Evolutionary conservation across 2,888 invertebrate genomes (phyloP).

Genomic region (Lasioglossum lativentre): DNA sequence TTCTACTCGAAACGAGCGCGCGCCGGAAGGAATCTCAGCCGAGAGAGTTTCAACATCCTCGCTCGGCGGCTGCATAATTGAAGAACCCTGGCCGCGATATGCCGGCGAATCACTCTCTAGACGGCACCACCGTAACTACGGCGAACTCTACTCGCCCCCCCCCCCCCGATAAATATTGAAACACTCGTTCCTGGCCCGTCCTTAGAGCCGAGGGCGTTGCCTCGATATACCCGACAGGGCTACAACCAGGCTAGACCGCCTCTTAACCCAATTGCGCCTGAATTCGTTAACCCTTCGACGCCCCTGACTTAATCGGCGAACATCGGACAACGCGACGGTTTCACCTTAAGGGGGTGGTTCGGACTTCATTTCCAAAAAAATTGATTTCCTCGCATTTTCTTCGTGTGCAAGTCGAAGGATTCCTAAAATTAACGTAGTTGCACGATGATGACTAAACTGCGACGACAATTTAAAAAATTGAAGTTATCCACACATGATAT

Average conservation of each 20-base stretch:
- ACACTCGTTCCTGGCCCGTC: conserved; percentile 30
- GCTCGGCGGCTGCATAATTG: conserved; percentile 62
- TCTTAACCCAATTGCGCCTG: conserved; percentile 48
- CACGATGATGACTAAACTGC: too few species aligned
- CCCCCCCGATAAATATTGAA: conserved; percentile 61
- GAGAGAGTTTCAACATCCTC: conserved; percentile 8
- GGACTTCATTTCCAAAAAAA: too few species aligned
- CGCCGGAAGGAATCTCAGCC: conserved; percentile 49
- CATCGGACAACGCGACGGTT: background rate
- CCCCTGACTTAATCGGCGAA: background rate
- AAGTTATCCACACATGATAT: too few species aligned
- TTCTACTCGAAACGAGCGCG: background rate
- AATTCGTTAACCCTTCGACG: conserved; percentile 14
- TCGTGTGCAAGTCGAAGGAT: too few species aligned
- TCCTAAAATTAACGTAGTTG: too few species aligned
- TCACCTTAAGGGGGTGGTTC: background rate
- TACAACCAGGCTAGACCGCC: background rate
- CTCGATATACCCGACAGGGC: background rate
- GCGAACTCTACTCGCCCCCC: conserved; percentile 51
- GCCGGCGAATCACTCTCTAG: conserved; percentile 44
- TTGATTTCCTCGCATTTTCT: too few species aligned
- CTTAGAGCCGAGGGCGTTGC: conserved; percentile 42
- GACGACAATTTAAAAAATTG: too few species aligned
- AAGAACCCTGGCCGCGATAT: conserved; percentile 41
- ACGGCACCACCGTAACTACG: conserved; percentile 44